Conservation (phyloP, 2,888 invertebrate genomes). For the Acanthosepion lycidas region DNA sequence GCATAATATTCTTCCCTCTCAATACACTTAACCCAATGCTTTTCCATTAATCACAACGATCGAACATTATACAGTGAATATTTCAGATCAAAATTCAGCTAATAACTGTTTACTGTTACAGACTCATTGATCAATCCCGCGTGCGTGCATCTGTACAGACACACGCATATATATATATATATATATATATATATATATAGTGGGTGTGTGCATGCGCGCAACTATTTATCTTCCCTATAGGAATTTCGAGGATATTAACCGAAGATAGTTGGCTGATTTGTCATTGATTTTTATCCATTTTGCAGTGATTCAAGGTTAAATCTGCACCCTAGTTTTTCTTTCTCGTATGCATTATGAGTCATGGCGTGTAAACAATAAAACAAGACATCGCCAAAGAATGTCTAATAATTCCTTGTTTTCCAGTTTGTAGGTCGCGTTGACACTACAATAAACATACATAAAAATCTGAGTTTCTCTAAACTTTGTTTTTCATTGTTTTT, state of each 20-base stretch:
- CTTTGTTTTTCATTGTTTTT: not conserved
- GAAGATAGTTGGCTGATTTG: not conserved
- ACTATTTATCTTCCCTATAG: not conserved
- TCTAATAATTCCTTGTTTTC: not conserved
- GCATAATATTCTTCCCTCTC: too few relatives aligned
- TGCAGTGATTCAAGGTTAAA: not conserved
- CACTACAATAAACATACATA: not conserved
- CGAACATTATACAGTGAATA: too few relatives aligned
- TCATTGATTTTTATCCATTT: conserved; percentile 33
- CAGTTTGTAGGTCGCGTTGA: not conserved
- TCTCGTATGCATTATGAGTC: not conserved
- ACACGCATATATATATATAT: not conserved
- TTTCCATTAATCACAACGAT: too few relatives aligned
- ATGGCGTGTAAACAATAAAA: not conserved
- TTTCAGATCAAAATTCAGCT: too few relatives aligned
- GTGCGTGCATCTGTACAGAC: too few relatives aligned
- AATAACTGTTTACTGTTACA: too few relatives aligned
- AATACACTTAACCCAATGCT: too few relatives aligned
- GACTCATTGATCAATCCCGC: too few relatives aligned
- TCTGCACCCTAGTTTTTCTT: not conserved
- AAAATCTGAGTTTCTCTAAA: not conserved
- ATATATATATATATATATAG: too few relatives aligned
- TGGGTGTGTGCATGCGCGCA: not conserved
- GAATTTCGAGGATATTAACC: conserved; percentile 21
- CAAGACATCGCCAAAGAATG: not conserved